A percentile compares a stretch with the other conserved stretches of the same genome.
These are phyloP conservation scores for Wasmannia auropunctata DNA, from an alignment of 1,140 invertebrate species.

Conservation along the genomic window DNA sequence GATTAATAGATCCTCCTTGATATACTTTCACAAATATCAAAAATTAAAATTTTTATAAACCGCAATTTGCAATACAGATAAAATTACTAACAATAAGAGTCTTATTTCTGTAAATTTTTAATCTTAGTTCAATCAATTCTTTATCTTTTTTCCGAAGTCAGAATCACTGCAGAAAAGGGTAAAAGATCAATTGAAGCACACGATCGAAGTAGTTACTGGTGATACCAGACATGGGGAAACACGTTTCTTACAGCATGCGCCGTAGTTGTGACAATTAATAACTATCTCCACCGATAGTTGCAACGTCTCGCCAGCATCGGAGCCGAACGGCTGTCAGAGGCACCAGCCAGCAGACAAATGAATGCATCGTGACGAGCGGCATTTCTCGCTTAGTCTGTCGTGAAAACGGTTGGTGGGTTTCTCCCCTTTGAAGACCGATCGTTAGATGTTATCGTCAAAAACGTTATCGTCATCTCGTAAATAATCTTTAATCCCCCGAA, in stretches of 20 bases:
- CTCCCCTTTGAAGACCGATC: constrained; percentile 83
- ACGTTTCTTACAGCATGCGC: constrained; percentile 5
- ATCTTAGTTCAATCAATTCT: background rate
- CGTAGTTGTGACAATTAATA: constrained; percentile 65
- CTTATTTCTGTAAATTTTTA: background rate
- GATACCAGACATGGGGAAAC: background rate
- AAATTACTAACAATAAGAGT: background rate
- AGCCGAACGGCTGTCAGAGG: constrained; percentile 37
- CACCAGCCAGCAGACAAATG: constrained; percentile 80
- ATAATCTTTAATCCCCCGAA: constrained; percentile 83
- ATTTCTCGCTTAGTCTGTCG: constrained; percentile 82
- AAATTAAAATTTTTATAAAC: background rate
- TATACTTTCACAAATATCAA: background rate
- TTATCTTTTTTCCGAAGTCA: background rate
- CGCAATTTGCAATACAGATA: background rate
- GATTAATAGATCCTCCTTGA: background rate
- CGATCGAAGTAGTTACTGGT: background rate
- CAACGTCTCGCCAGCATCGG: constrained; percentile 52
- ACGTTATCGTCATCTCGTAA: constrained; percentile 84
- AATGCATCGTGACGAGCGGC: constrained; percentile 83
- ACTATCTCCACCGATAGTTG: constrained; percentile 53
- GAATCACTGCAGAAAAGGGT: background rate
- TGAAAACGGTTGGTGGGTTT: constrained; percentile 78
- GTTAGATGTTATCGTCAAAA: constrained; percentile 79
- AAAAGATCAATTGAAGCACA: background rate